Percentiles rank a stretch among this genome's conserved stretches.
Evolutionary conservation across 2,797 vertebrate genomes (phyloP).

Genomic region (Calcarius lapponicus): DNA sequence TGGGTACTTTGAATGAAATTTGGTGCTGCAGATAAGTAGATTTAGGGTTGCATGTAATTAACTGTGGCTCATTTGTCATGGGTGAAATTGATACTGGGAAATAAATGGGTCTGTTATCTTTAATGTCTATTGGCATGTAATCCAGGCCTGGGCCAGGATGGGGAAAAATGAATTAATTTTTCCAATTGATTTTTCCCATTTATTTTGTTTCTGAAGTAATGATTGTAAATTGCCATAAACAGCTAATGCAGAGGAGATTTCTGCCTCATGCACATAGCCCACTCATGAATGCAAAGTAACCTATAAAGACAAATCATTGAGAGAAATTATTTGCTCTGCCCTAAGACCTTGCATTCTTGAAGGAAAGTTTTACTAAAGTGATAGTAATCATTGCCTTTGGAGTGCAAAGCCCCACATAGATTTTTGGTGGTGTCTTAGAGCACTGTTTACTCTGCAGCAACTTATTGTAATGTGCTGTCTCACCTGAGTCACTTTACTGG

Average conservation of each 20-base stretch:
- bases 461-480: not conserved
- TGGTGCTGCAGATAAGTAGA: not conserved
- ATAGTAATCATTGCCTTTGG: not conserved
- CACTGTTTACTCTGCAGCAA: not conserved
- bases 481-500: not conserved
- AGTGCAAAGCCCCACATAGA: not conserved
- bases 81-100: not conserved
- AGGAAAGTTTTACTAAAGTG: not conserved
- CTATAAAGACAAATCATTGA: not conserved
- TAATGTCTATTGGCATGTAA: not conserved
- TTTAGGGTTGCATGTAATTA: accelerated
- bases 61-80: not conserved
- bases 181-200: not conserved
- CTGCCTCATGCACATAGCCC: not conserved
- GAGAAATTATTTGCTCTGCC: not conserved
- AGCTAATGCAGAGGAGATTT: not conserved
- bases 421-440: not conserved
- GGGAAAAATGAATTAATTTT: not conserved
- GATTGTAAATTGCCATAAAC: not conserved
- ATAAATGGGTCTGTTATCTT: not conserved
- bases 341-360: not conserved
- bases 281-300: not conserved
- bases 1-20: not conserved
- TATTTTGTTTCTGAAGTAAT: not conserved
- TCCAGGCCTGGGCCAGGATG: not conserved